Percentiles rank a stretch among this genome's conserved stretches.
These are phyloP conservation scores for Apostichopus japonicus DNA, from an alignment of 35 echinoderm and acorn worm genomes.

Conservation along the genomic window DNA sequence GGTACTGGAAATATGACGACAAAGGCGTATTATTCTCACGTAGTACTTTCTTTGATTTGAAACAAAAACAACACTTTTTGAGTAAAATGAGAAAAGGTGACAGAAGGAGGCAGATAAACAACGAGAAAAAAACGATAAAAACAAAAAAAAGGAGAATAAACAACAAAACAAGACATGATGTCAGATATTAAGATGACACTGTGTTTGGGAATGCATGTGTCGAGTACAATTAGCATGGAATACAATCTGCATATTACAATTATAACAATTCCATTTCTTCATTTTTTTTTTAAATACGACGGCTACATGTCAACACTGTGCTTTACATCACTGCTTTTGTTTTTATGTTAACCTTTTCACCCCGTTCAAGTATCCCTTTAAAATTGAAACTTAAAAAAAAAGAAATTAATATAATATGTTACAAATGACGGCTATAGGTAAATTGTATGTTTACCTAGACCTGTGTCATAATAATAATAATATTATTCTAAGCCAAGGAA, in stretches of 20 bases:
- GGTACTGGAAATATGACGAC: no score
- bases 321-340: no score
- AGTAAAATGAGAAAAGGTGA: background rate
- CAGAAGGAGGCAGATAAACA: background rate
- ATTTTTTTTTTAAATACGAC: background rate
- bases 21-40: background rate
- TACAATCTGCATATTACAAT: conserved; percentile 35
- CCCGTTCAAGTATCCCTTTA: no score
- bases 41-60: background rate
- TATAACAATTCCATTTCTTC: background rate
- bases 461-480: background rate
- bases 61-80: background rate
- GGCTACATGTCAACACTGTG: no score
- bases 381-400: no score
- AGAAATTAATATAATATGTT: no score
- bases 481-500: background rate
- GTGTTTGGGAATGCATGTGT: conserved; percentile 19
- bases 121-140: background rate
- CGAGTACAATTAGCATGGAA: conserved; percentile 11
- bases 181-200: background rate
- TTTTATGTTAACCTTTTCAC: no score
- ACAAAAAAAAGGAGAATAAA: background rate
- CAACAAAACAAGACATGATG: background rate
- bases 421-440: no score
- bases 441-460: no score